A percentile compares a stretch with the other conserved stretches of the same genome.
phyloP scores from a whole-genome alignment of 2,113 vertebrate species.

The Connochaetes taurinus region DNA sequence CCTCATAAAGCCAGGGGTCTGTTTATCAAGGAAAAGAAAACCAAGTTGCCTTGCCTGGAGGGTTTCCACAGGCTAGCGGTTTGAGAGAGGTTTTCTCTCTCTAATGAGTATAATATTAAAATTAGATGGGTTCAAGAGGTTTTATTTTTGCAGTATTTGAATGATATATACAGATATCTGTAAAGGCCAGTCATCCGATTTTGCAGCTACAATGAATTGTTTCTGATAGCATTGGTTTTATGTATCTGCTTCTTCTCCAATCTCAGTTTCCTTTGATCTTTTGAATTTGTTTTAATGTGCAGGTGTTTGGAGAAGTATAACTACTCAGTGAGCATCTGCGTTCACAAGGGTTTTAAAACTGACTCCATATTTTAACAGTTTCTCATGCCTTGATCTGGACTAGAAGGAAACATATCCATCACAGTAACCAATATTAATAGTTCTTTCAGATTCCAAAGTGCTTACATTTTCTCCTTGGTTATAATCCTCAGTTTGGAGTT shows the following conservation, averaged over 20 bases:
- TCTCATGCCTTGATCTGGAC: conserved; percentile 52
- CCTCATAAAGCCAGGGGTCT: conserved; percentile 8
- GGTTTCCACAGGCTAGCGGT: neutral
- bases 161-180: neutral
- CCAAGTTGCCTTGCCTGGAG: conserved; percentile 12
- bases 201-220: conserved; percentile 33
- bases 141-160: conserved; percentile 21
- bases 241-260: conserved; percentile 59
- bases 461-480: conserved; percentile 3
- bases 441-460: conserved; percentile 28
- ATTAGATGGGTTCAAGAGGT: neutral
- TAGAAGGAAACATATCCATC: conserved; percentile 44
- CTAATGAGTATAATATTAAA: conserved; percentile 42
- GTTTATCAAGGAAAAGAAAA: conserved; percentile 1
- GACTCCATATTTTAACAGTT: conserved; percentile 61
- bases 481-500: conserved; percentile 5
- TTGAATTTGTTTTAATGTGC: conserved; percentile 69
- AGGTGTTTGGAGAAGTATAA: conserved; percentile 72
- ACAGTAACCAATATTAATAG: conserved; percentile 41
- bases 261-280: conserved; percentile 60
- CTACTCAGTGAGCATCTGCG: conserved; percentile 75
- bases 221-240: conserved; percentile 73
- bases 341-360: conserved; percentile 51
- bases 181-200: conserved; percentile 46
- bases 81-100: conserved; percentile 22